These are phyloP conservation scores for Phaedon cochleariae DNA, from an alignment of 2,888 invertebrate species.

Conservation along the genomic window DNA sequence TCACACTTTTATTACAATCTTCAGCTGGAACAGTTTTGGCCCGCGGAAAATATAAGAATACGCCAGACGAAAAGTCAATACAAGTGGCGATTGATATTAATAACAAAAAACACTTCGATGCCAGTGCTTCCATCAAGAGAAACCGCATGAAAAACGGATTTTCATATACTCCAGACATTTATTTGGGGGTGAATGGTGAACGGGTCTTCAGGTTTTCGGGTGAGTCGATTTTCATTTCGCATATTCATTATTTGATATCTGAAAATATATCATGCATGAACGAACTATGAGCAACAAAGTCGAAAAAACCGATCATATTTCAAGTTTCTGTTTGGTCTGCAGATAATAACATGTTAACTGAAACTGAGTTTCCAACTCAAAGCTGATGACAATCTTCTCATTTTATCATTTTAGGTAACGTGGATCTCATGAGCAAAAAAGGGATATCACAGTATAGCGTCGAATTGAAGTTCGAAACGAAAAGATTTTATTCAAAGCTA, in stretches of 20 bases:
- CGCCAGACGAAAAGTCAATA: conserved; percentile 73
- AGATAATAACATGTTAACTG: too few species aligned
- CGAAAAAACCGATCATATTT: too few species aligned
- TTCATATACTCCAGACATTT: conserved; percentile 75
- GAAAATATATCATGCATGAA: too few species aligned
- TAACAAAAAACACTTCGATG: conserved; percentile 75
- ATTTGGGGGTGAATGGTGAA: conserved; percentile 77
- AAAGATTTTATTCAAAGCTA: conserved; percentile 76
- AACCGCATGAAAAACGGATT: conserved; percentile 72
- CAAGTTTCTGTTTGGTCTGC: too few species aligned
- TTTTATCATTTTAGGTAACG: conserved; percentile 66
- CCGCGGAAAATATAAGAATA: conserved; percentile 75
- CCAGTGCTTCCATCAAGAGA: conserved; percentile 68
- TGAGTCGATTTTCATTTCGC: conserved; percentile 56
- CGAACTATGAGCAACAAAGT: too few species aligned
- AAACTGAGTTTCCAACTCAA: too few species aligned
- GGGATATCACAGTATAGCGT: conserved; percentile 82
- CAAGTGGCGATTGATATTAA: conserved; percentile 75
- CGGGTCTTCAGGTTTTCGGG: conserved; percentile 76
- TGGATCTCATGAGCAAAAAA: conserved; percentile 71
- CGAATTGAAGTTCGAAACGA: conserved; percentile 79
- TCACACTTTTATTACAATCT: conserved; percentile 73
- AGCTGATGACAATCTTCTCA: too few species aligned
- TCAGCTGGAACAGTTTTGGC: conserved; percentile 73
- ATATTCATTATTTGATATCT: too few species aligned